A percentile compares a stretch with the other conserved stretches of the same genome.
Evolutionary conservation across 2,888 invertebrate genomes (phyloP).

Genomic region (Taphrorychus bicolor): DNA sequence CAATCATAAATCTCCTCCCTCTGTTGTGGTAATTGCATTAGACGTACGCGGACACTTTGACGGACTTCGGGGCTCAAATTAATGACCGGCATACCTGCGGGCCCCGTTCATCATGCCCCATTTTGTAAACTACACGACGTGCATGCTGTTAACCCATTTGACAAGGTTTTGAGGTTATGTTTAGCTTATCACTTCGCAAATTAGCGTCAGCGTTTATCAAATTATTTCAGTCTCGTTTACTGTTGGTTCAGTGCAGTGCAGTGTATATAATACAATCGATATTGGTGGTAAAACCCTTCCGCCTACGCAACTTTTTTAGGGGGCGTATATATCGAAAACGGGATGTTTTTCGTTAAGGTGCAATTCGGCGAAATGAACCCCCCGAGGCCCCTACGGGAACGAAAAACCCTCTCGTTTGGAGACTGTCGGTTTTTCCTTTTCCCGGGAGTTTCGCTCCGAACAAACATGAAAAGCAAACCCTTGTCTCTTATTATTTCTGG

Average conservation of each 20-base stretch:
- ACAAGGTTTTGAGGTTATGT: not conserved
- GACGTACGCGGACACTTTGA: too few relatives aligned
- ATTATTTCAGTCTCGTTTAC: too few relatives aligned
- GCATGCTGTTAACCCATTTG: not conserved
- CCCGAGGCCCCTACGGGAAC: not conserved
- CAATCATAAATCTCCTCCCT: too few relatives aligned
- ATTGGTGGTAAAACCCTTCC: too few relatives aligned
- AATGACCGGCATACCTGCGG: not conserved
- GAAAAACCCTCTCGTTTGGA: not conserved
- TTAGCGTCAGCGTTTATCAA: not conserved
- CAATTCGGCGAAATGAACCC: constrained; percentile 1
- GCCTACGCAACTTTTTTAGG: too few relatives aligned
- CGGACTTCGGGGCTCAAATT: not conserved
- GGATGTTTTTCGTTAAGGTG: too few relatives aligned
- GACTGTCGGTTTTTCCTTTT: constrained; percentile 3
- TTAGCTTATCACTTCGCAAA: not conserved
- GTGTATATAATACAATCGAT: too few relatives aligned
- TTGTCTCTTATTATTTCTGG: constrained; percentile 5
- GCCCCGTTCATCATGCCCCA: not conserved
- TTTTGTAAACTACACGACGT: not conserved
- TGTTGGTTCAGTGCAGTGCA: too few relatives aligned
- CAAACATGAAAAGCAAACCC: constrained; percentile 5
- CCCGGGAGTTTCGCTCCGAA: not conserved
- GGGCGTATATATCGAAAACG: too few relatives aligned
- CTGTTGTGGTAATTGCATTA: too few relatives aligned